phyloP scores from a whole-genome alignment of 2,797 vertebrate genomes.

The Microhierax caerulescens region DNA sequence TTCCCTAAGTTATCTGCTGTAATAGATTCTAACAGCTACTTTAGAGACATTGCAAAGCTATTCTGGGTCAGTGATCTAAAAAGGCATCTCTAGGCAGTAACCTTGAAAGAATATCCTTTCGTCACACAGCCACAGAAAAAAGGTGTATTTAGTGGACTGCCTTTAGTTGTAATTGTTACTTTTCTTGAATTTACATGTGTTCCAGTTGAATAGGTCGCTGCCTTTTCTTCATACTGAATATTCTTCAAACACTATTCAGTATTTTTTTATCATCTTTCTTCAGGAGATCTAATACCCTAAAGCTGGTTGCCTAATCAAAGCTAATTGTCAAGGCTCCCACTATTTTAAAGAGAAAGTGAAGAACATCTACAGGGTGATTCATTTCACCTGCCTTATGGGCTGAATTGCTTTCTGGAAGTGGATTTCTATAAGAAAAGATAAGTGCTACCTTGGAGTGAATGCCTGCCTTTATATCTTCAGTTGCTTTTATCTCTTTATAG shows the following conservation, averaged over 20 bases:
- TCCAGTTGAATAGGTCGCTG: background rate
- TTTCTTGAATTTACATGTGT: background rate
- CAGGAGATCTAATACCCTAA: background rate
- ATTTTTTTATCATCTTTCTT: background rate
- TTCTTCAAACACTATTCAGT: background rate
- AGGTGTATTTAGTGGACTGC: background rate
- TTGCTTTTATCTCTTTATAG: background rate
- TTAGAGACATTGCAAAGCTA: background rate
- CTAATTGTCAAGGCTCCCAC: background rate
- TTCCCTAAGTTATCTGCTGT: slow-evolving; percentile 16
- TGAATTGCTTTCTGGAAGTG: background rate
- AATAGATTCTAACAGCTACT: background rate
- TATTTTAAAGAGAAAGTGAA: background rate
- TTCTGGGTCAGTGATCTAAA: background rate
- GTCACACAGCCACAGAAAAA: background rate
- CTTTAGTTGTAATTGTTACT: background rate
- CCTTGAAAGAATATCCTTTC: background rate
- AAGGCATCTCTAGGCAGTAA: background rate
- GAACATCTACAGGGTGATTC: background rate
- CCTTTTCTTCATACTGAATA: background rate
- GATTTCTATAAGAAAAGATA: background rate
- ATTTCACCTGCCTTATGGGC: background rate
- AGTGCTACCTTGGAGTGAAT: background rate
- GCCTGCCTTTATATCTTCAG: background rate
- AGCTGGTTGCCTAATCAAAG: background rate